Conservation (phyloP, 2,797 vertebrate genomes). For the Paramormyrops hopkinsi region DNA sequence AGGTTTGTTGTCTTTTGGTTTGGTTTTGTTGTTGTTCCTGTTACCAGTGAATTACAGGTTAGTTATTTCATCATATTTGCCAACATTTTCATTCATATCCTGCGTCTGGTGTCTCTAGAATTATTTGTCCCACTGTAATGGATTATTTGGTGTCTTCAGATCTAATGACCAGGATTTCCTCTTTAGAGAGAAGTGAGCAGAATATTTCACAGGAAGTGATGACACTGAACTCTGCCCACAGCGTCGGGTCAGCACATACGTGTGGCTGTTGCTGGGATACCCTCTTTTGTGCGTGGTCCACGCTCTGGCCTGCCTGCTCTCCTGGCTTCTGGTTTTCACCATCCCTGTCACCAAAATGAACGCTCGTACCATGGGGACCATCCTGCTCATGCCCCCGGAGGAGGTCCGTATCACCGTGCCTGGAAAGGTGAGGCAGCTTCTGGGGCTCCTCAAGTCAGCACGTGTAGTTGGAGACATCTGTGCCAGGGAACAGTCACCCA, state of each 20-base stretch:
- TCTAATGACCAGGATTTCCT: neutral
- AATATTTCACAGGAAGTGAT: neutral
- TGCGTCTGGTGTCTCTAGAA: neutral
- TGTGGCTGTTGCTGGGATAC: conserved; percentile 69
- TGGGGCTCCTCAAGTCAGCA: neutral
- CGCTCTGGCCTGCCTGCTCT: conserved; percentile 59
- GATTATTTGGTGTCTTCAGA: neutral
- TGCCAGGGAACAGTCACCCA: neutral
- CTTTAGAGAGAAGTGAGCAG: neutral
- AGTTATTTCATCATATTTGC: neutral
- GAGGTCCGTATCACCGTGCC: conserved; percentile 47
- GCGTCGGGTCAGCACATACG: conserved; percentile 44
- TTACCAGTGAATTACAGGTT: neutral
- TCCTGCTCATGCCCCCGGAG: conserved; percentile 66
- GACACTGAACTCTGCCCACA: conserved; percentile 30
- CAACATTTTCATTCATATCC: neutral
- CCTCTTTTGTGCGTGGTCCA: conserved; percentile 61
- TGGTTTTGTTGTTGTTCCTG: neutral
- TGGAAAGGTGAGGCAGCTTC: conserved; percentile 49
- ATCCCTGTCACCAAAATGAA: conserved; percentile 75
- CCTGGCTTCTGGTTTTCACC: conserved; percentile 70
- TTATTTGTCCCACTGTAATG: neutral
- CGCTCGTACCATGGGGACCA: conserved; percentile 41
- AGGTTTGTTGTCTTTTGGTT: neutral
- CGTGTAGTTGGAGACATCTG: neutral